A percentile compares a stretch with the other conserved stretches of the same genome.
phyloP scores from a whole-genome alignment of 92 coral and sea anemone genomes.

The Porites divaricata region DNA sequence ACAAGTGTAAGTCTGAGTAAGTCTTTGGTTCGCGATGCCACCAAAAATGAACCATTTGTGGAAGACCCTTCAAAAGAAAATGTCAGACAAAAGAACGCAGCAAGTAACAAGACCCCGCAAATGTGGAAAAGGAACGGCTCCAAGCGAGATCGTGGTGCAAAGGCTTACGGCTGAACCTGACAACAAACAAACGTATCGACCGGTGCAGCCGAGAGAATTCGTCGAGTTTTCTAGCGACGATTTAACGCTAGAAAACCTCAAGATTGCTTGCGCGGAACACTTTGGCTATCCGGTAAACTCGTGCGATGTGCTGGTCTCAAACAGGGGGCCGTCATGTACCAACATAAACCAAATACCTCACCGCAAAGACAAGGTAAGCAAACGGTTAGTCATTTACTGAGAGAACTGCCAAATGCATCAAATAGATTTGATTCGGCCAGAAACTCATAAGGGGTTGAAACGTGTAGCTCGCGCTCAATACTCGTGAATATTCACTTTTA shows the following conservation, averaged over 20 bases:
- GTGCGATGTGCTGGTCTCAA: conserved; percentile 67
- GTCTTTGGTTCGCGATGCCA: background rate
- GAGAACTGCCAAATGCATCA: conserved; percentile 31
- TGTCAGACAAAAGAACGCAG: conserved; percentile 26
- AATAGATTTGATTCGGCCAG: conserved; percentile 23
- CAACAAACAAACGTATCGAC: conserved; percentile 11
- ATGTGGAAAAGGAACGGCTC: conserved; percentile 36
- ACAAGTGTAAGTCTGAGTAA: conserved; percentile 2
- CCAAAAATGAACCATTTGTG: conserved; percentile 55
- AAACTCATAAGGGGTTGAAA: background rate
- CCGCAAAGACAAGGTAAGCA: conserved; percentile 51
- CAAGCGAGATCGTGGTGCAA: conserved; percentile 29
- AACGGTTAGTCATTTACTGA: conserved; percentile 21
- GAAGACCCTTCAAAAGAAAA: conserved; percentile 28
- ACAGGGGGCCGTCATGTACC: conserved; percentile 59
- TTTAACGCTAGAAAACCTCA: conserved; percentile 54
- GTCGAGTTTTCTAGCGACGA: conserved; percentile 18
- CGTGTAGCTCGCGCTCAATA: too few relatives aligned
- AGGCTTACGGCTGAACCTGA: conserved; percentile 62
- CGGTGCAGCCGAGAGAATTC: too few relatives aligned
- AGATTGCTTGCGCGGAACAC: conserved; percentile 60
- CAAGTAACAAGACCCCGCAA: conserved; percentile 28
- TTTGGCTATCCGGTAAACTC: conserved; percentile 49
- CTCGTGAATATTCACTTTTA: too few relatives aligned
- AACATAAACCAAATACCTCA: conserved; percentile 69